Conservation (phyloP, 2,888 invertebrate genomes). For the Pherbina coryleti region DNA sequence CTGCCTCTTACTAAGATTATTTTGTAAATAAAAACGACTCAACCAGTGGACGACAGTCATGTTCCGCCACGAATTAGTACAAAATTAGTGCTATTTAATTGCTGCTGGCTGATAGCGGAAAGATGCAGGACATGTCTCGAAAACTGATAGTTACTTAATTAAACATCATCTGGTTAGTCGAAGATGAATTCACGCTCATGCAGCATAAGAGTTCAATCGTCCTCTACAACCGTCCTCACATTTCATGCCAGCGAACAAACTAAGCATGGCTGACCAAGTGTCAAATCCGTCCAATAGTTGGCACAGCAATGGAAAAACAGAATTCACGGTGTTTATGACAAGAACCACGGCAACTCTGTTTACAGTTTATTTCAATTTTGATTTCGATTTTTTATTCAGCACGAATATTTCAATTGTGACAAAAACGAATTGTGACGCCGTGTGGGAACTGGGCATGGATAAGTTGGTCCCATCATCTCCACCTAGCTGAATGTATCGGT, state of each 20-base stretch:
- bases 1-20: not conserved
- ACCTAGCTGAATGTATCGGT: not conserved
- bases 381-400: not conserved
- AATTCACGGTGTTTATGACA: not conserved
- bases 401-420: not conserved
- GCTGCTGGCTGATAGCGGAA: not conserved
- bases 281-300: no score
- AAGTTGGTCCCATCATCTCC: not conserved
- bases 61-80: not conserved
- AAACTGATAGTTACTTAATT: not conserved
- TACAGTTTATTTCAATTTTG: not conserved
- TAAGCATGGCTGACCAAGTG: no score
- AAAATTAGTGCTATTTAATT: not conserved
- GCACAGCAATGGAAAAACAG: not conserved
- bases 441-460: no score
- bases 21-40: not conserved
- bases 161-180: no score
- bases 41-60: not conserved
- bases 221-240: no score
- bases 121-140: no score
- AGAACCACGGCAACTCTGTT: not conserved
- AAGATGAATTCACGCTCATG: no score
- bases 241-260: no score
- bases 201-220: no score
- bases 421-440: not conserved